Percentiles rank a stretch among this genome's conserved stretches.
These are phyloP conservation scores for Pseudois nayaur DNA, from an alignment of 2,113 vertebrate genomes.

Conservation along the genomic window DNA sequence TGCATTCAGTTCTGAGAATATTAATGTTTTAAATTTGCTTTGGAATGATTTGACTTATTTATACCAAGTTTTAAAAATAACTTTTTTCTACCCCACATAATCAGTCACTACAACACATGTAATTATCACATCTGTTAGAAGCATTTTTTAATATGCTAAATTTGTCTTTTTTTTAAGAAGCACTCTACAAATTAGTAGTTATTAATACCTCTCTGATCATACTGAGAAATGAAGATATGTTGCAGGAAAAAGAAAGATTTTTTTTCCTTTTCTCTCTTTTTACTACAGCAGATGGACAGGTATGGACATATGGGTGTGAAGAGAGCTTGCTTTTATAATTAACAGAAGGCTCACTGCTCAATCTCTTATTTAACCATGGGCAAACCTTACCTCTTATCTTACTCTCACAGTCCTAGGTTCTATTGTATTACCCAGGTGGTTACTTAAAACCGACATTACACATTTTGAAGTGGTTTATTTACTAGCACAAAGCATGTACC, in stretches of 20 bases:
- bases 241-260: neutral
- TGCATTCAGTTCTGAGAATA: constrained; percentile 22
- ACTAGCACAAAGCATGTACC: neutral
- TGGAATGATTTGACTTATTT: constrained; percentile 52
- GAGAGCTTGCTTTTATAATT: neutral
- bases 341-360: neutral
- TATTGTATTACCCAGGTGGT: neutral
- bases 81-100: constrained; percentile 50
- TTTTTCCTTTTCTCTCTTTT: neutral
- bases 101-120: neutral
- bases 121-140: constrained; percentile 48
- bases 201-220: constrained; percentile 35
- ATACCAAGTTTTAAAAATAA: constrained; percentile 44
- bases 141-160: constrained; percentile 57
- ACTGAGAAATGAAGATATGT: neutral
- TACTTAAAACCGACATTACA: neutral
- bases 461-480: neutral
- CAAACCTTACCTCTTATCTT: neutral
- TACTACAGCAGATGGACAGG: neutral
- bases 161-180: constrained; percentile 34
- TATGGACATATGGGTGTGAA: neutral
- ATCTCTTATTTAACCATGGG: constrained; percentile 23
- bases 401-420: neutral
- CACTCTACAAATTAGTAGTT: constrained; percentile 50
- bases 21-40: constrained; percentile 41